Evolutionary conservation across 2,888 invertebrate species (phyloP), one percentile per base, ranked within the genome.

Genomic region (Horisme vitalbata): DNA sequence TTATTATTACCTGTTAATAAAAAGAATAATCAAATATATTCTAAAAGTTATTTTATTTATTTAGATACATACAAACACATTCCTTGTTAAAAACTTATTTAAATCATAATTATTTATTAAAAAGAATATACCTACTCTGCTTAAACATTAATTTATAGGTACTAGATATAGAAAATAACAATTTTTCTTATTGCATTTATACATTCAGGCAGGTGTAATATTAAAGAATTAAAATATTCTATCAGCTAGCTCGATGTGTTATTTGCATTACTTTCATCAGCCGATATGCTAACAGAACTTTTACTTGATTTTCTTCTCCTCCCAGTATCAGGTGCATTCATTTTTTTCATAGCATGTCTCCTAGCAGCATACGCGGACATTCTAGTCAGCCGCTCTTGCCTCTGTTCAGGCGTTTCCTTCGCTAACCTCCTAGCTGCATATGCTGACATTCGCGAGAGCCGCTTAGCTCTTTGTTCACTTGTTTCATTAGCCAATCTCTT

Each of bases 321-420:
- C 23, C 21, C 26, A 13, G 36, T 32, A 26, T 28, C 50, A 12
- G 47, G 30, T 8, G 48, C 28, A 15, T 9, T 38, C 32, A 43
- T 47, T 36, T 80, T 85, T 48, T 79, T 84, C 68, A 72, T 65
- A 21, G 83, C 79, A 26, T 83, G 83, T 50, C 88, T 72, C 39
- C 63, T 73, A 3, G 87, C 86, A 9, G 89, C 83, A 68, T 88
- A 88, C 2, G 84, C 83, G 10, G 88, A 86, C 88, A 89, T 88
- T 44, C 84, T 68, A 0, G 78, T 58, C 4, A 89, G 68, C 10
- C 89, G 71, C 0, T 71, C 68, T 44, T 69, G 65, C 33, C 89
- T 64, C 56, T 89, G 86, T 50, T 84, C 84, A 0, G 83, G 77
- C 2, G 82, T 78, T 59, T 90, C 89, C 41, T 68, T 74, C 1